These are phyloP conservation scores for Erpornis zantholeuca DNA, from an alignment of 2,113 vertebrate genomes.

Conservation along the genomic window DNA sequence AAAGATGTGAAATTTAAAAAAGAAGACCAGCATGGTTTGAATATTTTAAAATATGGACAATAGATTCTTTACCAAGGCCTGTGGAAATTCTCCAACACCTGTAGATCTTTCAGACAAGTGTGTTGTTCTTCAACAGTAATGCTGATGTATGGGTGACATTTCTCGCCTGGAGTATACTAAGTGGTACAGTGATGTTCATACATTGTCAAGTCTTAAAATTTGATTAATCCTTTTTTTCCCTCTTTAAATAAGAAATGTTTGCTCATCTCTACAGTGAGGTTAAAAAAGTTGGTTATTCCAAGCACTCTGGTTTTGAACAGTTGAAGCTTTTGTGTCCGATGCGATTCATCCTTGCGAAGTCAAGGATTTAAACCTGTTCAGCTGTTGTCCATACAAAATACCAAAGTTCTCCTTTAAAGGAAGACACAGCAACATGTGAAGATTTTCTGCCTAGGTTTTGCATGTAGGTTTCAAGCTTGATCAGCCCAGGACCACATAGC, in stretches of 20 bases:
- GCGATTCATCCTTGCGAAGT: neutral
- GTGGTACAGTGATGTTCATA: neutral
- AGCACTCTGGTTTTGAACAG: neutral
- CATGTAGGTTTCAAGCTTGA: conserved; percentile 24
- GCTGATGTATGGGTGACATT: neutral
- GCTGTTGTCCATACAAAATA: neutral
- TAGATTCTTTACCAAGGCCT: neutral
- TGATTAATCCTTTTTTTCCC: neutral
- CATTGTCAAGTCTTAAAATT: neutral
- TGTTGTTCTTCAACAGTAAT: neutral
- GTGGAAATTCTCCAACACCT: neutral
- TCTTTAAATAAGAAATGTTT: neutral
- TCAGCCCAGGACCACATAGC: neutral
- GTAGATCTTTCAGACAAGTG: neutral
- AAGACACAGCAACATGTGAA: neutral
- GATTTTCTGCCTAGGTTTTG: conserved; percentile 1
- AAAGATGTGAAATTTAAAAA: neutral
- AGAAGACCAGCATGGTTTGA: neutral
- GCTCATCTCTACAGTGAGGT: neutral
- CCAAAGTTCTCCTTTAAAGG: neutral
- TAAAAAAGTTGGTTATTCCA: neutral
- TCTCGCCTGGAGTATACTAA: neutral
- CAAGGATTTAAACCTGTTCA: neutral
- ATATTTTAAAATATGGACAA: neutral
- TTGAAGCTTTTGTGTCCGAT: neutral